A percentile compares a stretch with the other conserved stretches of the same genome.
Evolutionary conservation across 2,797 vertebrate species (phyloP).

Genomic region (Chiloscyllium punctatum): DNA sequence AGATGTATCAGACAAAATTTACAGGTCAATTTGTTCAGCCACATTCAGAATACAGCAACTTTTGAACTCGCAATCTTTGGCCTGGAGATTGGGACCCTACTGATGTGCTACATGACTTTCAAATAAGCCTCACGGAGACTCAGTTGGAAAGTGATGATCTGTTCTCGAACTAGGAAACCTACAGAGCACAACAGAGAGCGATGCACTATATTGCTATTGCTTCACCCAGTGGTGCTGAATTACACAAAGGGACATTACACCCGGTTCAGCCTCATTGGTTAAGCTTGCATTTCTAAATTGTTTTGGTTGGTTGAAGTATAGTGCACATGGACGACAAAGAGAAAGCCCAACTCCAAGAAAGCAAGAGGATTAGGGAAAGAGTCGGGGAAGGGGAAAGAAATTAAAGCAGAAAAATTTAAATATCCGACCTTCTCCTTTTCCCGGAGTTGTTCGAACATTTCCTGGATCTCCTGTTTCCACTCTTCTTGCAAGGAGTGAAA

Average conservation of each 20-base stretch:
- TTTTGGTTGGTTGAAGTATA: neutral
- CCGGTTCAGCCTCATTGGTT: neutral
- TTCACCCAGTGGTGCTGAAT: neutral
- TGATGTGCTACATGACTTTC: neutral
- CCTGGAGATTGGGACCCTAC: no score
- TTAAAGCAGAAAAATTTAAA: neutral
- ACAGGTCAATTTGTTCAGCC: no score
- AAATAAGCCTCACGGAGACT: neutral
- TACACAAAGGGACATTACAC: neutral
- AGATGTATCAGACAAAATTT: no score
- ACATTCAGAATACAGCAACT: no score
- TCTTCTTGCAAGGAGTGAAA: slow-evolving; percentile 95
- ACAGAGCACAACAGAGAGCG: neutral
- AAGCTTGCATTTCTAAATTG: neutral
- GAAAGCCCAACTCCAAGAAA: neutral
- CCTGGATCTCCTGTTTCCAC: slow-evolving; percentile 96
- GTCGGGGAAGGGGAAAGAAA: neutral
- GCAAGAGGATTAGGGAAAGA: neutral
- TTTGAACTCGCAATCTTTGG: no score
- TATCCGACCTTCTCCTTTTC: slow-evolving; percentile 88
- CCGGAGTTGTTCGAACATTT: slow-evolving; percentile 96
- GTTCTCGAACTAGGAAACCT: neutral
- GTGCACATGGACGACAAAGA: neutral
- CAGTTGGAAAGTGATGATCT: neutral
- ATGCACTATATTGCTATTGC: neutral